phyloP scores from a whole-genome alignment of 2,888 invertebrate genomes.

The Ophioninae sp. region DNA sequence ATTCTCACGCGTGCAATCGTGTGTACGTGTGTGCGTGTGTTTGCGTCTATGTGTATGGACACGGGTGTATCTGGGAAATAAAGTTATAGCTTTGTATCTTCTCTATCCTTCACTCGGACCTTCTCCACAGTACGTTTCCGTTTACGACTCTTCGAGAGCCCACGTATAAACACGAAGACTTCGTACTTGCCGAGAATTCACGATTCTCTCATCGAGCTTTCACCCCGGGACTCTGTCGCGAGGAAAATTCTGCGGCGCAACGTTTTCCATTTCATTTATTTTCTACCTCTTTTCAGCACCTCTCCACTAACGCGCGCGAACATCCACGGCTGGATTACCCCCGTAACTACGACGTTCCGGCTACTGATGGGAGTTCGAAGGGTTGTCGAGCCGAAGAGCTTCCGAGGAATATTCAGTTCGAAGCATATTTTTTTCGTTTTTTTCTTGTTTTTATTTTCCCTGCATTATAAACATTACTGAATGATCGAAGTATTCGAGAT shows the following conservation, averaged over 20 bases:
- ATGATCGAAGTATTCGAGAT: too few species aligned
- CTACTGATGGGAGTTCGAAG: not conserved
- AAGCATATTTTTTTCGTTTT: too few species aligned
- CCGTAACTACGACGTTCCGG: not conserved
- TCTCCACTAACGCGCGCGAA: not conserved
- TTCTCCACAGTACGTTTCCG: slow-evolving; percentile 62
- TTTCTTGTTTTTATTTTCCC: too few species aligned
- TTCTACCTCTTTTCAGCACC: not conserved
- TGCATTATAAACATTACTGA: too few species aligned
- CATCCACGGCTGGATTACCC: too few species aligned
- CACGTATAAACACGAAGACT: slow-evolving; percentile 55
- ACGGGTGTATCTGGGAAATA: not conserved
- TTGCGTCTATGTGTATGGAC: not conserved
- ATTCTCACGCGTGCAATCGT: not conserved
- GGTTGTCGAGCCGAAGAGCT: too few species aligned
- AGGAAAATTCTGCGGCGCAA: slow-evolving; percentile 5
- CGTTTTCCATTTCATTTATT: not conserved
- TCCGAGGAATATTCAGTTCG: too few species aligned
- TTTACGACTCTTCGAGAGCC: slow-evolving; percentile 73
- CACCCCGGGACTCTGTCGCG: slow-evolving; percentile 12
- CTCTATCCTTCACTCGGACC: slow-evolving; percentile 56
- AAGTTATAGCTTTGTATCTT: slow-evolving; percentile 54
- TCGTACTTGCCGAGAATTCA: slow-evolving; percentile 32
- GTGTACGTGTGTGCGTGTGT: not conserved
- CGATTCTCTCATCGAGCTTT: slow-evolving; percentile 9